phyloP scores from a whole-genome alignment of 2,797 vertebrate genomes.

The Hemibagrus guttatus region DNA sequence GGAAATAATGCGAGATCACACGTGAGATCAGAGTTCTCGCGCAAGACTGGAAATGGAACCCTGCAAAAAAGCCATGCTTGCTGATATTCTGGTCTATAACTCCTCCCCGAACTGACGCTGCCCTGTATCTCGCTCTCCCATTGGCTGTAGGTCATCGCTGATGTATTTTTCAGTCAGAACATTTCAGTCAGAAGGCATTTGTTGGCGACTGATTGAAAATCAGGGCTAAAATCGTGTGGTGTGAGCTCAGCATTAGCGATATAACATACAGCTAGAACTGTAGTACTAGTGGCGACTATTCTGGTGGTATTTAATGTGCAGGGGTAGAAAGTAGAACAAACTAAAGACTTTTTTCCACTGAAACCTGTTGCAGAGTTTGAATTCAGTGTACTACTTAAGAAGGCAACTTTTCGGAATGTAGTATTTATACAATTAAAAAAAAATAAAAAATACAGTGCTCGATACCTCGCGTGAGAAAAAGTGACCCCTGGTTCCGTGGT shows the following conservation, averaged over 20 bases:
- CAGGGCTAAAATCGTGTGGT: no score
- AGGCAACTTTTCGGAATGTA: not conserved
- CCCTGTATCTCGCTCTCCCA: no score
- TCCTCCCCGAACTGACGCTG: no score
- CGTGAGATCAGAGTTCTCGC: no score
- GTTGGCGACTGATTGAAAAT: no score
- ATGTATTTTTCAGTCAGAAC: no score
- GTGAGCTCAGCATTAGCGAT: not conserved
- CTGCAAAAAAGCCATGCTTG: no score
- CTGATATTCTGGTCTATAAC: no score
- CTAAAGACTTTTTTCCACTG: not conserved
- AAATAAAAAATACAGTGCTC: not conserved
- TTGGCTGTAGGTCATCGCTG: no score
- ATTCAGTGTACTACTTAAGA: not conserved
- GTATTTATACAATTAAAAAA: not conserved
- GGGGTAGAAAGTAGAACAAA: not conserved
- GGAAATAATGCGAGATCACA: no score
- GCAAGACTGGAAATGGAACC: no score
- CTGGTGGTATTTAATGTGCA: not conserved
- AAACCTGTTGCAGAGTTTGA: not conserved
- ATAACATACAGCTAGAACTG: not conserved
- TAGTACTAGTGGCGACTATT: not conserved
- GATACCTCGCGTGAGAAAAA: not conserved
- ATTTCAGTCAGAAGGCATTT: no score
- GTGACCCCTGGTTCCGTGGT: not conserved